Conservation (phyloP, 2,888 invertebrate genomes). For the Hydropsyche betteni region DNA sequence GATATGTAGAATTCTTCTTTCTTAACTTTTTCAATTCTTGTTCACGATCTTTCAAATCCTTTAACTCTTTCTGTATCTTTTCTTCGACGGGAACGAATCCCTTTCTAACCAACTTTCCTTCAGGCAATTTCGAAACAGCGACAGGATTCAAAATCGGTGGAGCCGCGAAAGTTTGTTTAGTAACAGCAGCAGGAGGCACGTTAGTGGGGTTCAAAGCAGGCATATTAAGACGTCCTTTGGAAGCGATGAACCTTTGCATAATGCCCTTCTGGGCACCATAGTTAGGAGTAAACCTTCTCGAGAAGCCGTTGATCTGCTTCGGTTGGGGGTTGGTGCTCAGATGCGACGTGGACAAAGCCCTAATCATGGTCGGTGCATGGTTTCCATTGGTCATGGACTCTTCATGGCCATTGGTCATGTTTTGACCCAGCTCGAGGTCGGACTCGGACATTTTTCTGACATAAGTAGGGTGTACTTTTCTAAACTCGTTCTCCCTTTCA, state of each 20-base stretch:
- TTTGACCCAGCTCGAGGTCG: slow-evolving; percentile 63
- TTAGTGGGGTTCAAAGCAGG: slow-evolving; percentile 55
- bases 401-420: slow-evolving; percentile 58
- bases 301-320: slow-evolving; percentile 60
- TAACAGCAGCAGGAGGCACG: slow-evolving; percentile 54
- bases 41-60: slow-evolving; percentile 84
- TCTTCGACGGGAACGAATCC: slow-evolving; percentile 87
- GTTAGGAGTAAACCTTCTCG: slow-evolving; percentile 71
- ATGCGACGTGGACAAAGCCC: slow-evolving; percentile 64
- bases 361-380: slow-evolving; percentile 54
- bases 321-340: slow-evolving; percentile 53
- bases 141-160: slow-evolving; percentile 56
- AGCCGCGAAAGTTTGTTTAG: slow-evolving; percentile 56
- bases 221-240: slow-evolving; percentile 73
- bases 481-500: slow-evolving; percentile 83
- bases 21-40: slow-evolving; percentile 79
- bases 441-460: slow-evolving; percentile 64
- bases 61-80: slow-evolving; percentile 86
- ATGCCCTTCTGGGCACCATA: slow-evolving; percentile 77
- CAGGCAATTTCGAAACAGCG: slow-evolving; percentile 66
- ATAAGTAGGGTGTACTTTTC: slow-evolving; percentile 67
- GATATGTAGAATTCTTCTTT: slow-evolving; percentile 69
- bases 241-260: slow-evolving; percentile 87
- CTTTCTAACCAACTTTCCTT: slow-evolving; percentile 74
- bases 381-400: slow-evolving; percentile 54